A percentile compares a stretch with the other conserved stretches of the same genome.
These are phyloP conservation scores for Cinclus mexicanus DNA, from an alignment of 2,113 vertebrate species.

Conservation along the genomic window DNA sequence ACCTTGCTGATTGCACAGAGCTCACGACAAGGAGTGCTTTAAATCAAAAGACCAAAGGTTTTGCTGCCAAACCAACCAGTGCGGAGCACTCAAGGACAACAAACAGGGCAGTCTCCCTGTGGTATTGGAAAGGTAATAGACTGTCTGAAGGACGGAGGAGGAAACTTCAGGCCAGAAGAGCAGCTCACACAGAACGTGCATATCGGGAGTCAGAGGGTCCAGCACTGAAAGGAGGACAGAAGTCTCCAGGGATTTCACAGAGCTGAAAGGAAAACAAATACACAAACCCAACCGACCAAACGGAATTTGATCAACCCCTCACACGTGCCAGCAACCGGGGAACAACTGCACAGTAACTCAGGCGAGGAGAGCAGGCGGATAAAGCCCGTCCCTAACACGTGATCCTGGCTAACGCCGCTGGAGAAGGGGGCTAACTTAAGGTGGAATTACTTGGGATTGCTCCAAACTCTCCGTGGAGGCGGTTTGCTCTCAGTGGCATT, in stretches of 20 bases:
- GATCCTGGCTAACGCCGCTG: neutral
- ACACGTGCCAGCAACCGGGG: neutral
- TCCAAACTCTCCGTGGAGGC: fast-evolving
- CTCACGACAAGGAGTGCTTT: neutral
- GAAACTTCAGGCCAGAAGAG: neutral
- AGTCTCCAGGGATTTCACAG: neutral
- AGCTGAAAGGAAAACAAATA: neutral
- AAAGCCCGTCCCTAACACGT: neutral
- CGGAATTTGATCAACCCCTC: neutral
- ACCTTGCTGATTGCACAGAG: neutral
- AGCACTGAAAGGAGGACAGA: neutral
- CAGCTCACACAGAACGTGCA: neutral
- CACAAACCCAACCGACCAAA: neutral
- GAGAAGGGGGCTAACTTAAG: neutral
- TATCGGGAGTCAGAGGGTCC: neutral
- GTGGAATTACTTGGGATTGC: neutral
- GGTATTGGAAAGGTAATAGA: neutral
- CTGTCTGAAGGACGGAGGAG: neutral
- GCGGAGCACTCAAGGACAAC: neutral
- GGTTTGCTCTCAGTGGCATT: neutral
- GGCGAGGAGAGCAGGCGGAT: neutral
- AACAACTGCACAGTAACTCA: neutral
- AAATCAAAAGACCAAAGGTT: neutral
- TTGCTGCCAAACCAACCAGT: neutral
- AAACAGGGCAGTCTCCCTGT: fast-evolving